Base-by-base conservation (phyloP, 2,797 vertebrate genomes). In the Hydrophis major region DNA sequence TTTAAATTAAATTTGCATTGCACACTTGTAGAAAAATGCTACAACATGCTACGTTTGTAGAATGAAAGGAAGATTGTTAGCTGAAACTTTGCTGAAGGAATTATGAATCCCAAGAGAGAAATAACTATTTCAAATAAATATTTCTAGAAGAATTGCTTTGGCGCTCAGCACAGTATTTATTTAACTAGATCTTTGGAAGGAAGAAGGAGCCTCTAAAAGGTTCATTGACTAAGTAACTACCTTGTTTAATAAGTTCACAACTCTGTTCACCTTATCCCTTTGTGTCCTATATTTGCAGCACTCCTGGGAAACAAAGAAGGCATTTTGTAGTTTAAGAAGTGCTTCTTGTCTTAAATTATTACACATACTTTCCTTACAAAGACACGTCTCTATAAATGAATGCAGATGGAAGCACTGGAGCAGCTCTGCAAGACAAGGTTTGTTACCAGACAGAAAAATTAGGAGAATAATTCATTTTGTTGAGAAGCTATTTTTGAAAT, bases 401-500 rank as follows among this genome's bases (percentile, higher is more conserved):
- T 96, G 89, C 96, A 97, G 94, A 97, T 95, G 93, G 94, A 94
- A 94, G 94, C 93, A 94, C 78, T 93, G 28, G 92, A 95, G 95
- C 90, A 96, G 87, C 42, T 88, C 42, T 94, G 92, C 96, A 94
- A 95, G 4, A 89, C 86, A 69, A 94, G 95, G 94, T 89, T 89
- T 91, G 93, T 95, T 96, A 93, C 95, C 96, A 96, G 96, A 97
- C 93, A 97, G 94, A 94, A 97, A 96, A 97, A 96, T 96, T 95
- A 86, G 22, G 96, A 95, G 97, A 97, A 96, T 94, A 94, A 97
- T 96, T 97, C 95, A 96, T 95, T 97, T 97, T 96, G 95, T 92
- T 95, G 96, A 96, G 92, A 95, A 63, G 93, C 53, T 90, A 92
- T 96, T 97, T 97, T 25, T 94, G 93, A 95, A 95, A 14, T 89